Conservation (phyloP, 2,113 vertebrate species). For the Periophthalmodon schlosseri region DNA sequence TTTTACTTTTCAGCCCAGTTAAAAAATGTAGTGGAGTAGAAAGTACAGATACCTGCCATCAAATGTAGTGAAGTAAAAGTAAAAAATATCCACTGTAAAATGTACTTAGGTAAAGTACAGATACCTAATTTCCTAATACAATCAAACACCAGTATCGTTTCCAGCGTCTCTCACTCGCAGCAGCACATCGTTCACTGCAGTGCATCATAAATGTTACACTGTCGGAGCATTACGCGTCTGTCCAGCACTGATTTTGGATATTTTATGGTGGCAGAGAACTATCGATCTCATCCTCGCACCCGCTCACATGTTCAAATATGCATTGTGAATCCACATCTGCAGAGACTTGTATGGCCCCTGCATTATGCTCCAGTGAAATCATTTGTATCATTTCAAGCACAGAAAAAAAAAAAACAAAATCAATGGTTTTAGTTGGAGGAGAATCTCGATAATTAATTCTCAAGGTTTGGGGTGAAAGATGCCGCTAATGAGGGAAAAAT, state of each 20-base stretch:
- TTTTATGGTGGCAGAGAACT: slow-evolving; percentile 27
- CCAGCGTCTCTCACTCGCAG: background rate
- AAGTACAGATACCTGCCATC: no score
- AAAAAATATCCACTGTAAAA: no score
- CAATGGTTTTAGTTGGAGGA: slow-evolving; percentile 53
- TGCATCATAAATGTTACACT: slow-evolving; percentile 14
- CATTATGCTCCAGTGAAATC: slow-evolving; percentile 61
- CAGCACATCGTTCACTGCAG: slow-evolving; percentile 19
- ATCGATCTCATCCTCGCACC: slow-evolving; percentile 35
- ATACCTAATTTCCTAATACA: background rate
- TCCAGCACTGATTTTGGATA: slow-evolving; percentile 29
- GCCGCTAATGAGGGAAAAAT: slow-evolving; percentile 66
- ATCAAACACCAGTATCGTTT: background rate
- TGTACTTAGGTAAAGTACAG: no score
- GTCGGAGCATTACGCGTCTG: slow-evolving; percentile 24
- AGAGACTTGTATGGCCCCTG: slow-evolving; percentile 25
- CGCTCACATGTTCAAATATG: slow-evolving; percentile 50
- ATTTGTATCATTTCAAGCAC: slow-evolving; percentile 55
- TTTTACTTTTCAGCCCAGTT: no score
- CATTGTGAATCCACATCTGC: slow-evolving; percentile 44
- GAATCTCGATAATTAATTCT: slow-evolving; percentile 64
- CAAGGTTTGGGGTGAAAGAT: slow-evolving; percentile 65
- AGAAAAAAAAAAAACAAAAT: slow-evolving; percentile 51
- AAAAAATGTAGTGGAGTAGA: no score
- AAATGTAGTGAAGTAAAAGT: no score